Percentiles rank a stretch among this genome's conserved stretches.
These are phyloP conservation scores for Myzus persicae DNA, from an alignment of 1,140 invertebrate species.

Conservation along the genomic window DNA sequence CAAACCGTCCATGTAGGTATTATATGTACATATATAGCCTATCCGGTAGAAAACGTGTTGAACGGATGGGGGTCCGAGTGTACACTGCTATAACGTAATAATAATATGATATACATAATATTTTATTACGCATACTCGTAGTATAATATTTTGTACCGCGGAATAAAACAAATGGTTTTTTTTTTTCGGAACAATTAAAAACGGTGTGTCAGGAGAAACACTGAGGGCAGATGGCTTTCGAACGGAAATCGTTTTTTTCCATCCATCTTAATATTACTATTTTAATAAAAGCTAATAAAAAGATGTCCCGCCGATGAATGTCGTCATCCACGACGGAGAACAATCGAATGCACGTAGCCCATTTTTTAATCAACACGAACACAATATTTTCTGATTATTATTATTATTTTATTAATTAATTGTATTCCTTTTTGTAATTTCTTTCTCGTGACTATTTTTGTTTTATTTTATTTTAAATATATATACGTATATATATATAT, in stretches of 20 bases:
- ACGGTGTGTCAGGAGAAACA: conserved; percentile 47
- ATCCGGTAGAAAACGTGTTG: conserved; percentile 27
- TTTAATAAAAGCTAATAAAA: conserved; percentile 58
- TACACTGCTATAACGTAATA: background rate
- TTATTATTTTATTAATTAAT: conserved; percentile 47
- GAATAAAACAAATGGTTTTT: conserved; percentile 6
- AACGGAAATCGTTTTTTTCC: conserved; percentile 40
- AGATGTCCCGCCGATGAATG: conserved; percentile 47
- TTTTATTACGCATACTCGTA: background rate
- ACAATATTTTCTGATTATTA: conserved; percentile 48
- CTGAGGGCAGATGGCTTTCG: conserved; percentile 53
- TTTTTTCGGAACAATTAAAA: conserved; percentile 56
- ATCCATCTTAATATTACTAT: conserved; percentile 45
- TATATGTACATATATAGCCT: background rate
- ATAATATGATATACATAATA: background rate
- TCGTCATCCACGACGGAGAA: conserved; percentile 47
- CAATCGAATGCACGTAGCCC: conserved; percentile 44
- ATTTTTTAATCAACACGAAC: conserved; percentile 54
- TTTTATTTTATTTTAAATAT: conserved; percentile 40
- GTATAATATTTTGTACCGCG: background rate
- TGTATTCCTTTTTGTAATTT: conserved; percentile 47
- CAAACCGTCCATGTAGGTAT: background rate
- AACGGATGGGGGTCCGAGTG: conserved; percentile 31
- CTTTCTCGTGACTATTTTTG: conserved; percentile 37
- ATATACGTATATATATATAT: background rate